Conservation (phyloP, 1,140 invertebrate species). For the Scylla paramamosain region DNA sequence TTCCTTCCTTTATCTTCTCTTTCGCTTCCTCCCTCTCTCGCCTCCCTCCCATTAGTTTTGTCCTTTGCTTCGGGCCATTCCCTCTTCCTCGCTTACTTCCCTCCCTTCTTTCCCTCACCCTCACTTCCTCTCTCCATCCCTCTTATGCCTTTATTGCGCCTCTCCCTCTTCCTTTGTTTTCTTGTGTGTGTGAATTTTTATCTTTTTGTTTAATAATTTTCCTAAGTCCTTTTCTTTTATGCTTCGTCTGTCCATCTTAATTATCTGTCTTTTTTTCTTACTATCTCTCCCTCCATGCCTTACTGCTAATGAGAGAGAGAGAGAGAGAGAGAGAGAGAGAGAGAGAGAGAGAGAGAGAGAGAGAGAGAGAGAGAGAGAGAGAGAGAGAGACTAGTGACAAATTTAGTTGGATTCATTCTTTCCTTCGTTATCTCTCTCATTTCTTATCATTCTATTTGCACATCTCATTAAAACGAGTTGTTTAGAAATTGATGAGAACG, state of each 20-base stretch:
- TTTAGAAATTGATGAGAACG: not conserved
- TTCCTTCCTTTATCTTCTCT: not conserved
- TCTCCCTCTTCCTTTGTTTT: too few relatives aligned
- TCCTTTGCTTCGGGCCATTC: not conserved
- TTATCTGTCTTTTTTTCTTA: too few relatives aligned
- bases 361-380: too few relatives aligned
- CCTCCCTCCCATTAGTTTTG: not conserved
- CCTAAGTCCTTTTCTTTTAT: too few relatives aligned
- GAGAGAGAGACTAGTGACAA: too few relatives aligned
- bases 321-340: too few relatives aligned
- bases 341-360: too few relatives aligned
- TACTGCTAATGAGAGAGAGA: too few relatives aligned
- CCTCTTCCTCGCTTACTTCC: not conserved
- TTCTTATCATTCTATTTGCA: not conserved
- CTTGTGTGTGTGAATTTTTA: too few relatives aligned
- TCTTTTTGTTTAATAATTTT: too few relatives aligned
- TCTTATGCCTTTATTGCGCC: not conserved
- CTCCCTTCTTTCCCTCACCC: not conserved
- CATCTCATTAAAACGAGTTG: not conserved
- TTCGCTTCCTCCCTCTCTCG: not conserved
- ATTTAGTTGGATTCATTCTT: not conserved
- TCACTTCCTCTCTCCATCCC: constrained; percentile 4
- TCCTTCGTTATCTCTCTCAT: not conserved
- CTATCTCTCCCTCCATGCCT: too few relatives aligned
- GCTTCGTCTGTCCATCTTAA: too few relatives aligned